Evolutionary conservation across 2,113 vertebrate species (phyloP), one percentile per base, ranked within the genome.

Genomic region (Dicentrarchus labrax): DNA sequence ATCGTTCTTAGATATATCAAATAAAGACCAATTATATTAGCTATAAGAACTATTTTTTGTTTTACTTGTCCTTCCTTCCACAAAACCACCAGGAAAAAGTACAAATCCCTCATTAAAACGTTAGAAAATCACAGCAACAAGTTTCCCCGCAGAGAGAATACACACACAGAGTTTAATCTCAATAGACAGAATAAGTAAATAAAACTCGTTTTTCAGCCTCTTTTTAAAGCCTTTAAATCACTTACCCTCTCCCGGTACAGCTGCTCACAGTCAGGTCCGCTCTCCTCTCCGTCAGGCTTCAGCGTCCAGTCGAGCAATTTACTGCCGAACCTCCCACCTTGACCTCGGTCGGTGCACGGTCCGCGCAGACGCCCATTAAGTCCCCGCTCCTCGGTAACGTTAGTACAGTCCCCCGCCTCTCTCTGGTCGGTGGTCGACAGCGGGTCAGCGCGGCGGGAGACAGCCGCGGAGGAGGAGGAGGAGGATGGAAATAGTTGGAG

Each of bases 181-280:
- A 47, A 71, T 17, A 2, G n/a, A 47, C 43, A 36, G 5, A 16
- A 22, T 13, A 6, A 48, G 7, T 13, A 21, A 13, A n/a, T 7
- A 38, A 1, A 54, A 68, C 2, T 10, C 41, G 1, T 50, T 16
- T 22, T 30, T 4, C 2, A 61, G 11, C 21, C 38, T 7, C 8
- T 30, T 43, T 17, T 30, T 4, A 47, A 50, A 83, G 65, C 17
- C 8, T 60, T 59, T 38, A 17, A 41, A 43, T 76, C 62, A 80
- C 90, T 90, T 17, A 90, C 90, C 82, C 17, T 79, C 60, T 72
- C 13, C 78, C 1, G 12, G 64, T 8, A 38, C 54, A 68, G 65
- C 51, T 54, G 78, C 51, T 66, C 65, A 2, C 17, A 6, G 3
- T 41, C 69, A 57, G 59, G 10, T 68, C 68, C 12, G 45, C 60